Evolutionary conservation across 1,140 invertebrate genomes (phyloP).

Genomic region (Drosophila nikananu): DNA sequence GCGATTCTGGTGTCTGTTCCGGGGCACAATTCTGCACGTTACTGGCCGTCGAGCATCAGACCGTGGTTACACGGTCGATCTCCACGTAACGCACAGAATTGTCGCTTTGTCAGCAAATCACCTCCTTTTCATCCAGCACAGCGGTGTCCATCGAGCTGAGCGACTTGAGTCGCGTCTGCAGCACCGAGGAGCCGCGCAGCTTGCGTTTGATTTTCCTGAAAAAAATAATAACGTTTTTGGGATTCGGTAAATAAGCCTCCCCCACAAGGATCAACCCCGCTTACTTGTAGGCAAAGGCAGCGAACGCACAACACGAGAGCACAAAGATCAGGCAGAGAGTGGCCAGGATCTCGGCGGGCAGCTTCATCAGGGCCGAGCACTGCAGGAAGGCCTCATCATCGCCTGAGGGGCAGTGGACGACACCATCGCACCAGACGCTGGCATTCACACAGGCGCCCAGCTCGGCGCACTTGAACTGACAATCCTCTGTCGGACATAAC

Average conservation of each 20-base stretch:
- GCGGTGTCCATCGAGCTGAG: constrained; percentile 91
- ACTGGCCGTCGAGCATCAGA: constrained; percentile 87
- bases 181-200: constrained; percentile 89
- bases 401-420: constrained; percentile 93
- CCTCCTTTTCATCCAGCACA: constrained; percentile 93
- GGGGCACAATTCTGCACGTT: constrained; percentile 85
- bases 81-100: constrained; percentile 96
- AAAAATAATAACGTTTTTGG: not conserved
- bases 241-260: not conserved
- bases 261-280: not conserved
- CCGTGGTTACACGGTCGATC: constrained; percentile 94
- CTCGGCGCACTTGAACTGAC: constrained; percentile 93
- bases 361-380: constrained; percentile 90
- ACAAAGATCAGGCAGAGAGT: constrained; percentile 85
- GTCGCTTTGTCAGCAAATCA: constrained; percentile 97
- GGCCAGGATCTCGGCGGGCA: constrained; percentile 90
- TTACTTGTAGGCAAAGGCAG: constrained; percentile 84
- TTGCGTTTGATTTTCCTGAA: constrained; percentile 86
- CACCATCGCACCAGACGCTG: constrained; percentile 95
- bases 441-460: constrained; percentile 94
- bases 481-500: constrained; percentile 87
- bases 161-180: constrained; percentile 91
- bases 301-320: constrained; percentile 80
- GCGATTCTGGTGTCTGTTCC: constrained; percentile 61
- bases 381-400: constrained; percentile 93